Percentiles rank a stretch among this genome's conserved stretches.
These are phyloP conservation scores for Drosophila setifemur DNA, from an alignment of 1,140 invertebrate genomes.

Conservation along the genomic window DNA sequence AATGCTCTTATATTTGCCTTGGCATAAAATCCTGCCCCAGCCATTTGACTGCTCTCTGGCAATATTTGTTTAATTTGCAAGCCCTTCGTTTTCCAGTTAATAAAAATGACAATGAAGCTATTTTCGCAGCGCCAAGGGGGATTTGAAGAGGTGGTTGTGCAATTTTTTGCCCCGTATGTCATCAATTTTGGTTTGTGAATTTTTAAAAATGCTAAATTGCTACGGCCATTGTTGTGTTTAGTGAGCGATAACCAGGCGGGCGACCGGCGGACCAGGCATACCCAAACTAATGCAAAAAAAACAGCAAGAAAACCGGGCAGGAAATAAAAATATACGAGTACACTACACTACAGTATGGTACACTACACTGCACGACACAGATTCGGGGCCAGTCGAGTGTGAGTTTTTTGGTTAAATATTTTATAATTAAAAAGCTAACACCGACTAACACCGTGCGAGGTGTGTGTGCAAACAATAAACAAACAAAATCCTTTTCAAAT, in stretches of 20 bases:
- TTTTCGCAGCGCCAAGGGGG: conserved; percentile 10
- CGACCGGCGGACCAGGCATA: conserved; percentile 13
- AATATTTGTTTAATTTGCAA: conserved; percentile 79
- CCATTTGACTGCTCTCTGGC: conserved; percentile 56
- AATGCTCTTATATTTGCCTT: conserved; percentile 65
- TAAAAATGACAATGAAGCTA: conserved; percentile 77
- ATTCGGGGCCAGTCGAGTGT: conserved; percentile 59
- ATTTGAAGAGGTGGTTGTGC: not conserved
- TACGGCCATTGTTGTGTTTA: conserved; percentile 75
- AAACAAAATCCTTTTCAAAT: conserved; percentile 83
- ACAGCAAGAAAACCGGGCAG: not conserved
- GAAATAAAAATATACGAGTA: conserved; percentile 27
- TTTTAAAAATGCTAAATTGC: conserved; percentile 77
- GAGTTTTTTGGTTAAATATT: conserved; percentile 82
- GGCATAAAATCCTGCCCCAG: conserved; percentile 62
- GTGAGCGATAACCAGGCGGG: conserved; percentile 61
- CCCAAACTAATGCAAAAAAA: conserved; percentile 58
- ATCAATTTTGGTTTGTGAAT: conserved; percentile 74
- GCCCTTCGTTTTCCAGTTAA: conserved; percentile 64
- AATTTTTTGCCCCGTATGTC: conserved; percentile 42
- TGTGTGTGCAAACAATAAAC: conserved; percentile 82
- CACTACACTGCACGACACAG: not conserved
- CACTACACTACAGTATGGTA: conserved; percentile 15
- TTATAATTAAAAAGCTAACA: conserved; percentile 83
- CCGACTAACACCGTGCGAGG: conserved; percentile 80